Conservation (phyloP, 2,797 vertebrate species). For the Valencia hispanica region DNA sequence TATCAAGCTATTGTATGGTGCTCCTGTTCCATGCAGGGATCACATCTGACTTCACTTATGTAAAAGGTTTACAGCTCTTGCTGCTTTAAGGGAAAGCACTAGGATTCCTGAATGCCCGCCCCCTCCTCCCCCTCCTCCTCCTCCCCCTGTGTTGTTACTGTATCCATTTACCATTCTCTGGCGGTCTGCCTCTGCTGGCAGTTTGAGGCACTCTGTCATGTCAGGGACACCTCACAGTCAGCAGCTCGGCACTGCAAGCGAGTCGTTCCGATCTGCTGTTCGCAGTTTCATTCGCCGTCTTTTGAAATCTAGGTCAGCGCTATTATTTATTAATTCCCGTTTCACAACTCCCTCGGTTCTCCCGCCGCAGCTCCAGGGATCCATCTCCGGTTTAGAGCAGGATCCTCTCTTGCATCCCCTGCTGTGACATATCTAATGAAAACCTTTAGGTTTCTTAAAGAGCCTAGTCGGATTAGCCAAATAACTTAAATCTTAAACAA, state of each 20-base stretch:
- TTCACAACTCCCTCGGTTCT: constrained; percentile 61
- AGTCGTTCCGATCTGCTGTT: constrained; percentile 63
- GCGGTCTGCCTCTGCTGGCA: constrained; percentile 61
- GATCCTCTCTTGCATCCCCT: constrained; percentile 36
- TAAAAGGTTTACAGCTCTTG: constrained; percentile 57
- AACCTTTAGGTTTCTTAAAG: constrained; percentile 43
- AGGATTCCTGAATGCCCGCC: constrained; percentile 62
- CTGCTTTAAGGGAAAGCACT: constrained; percentile 49
- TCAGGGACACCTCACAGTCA: constrained; percentile 61
- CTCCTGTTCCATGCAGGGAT: constrained; percentile 53
- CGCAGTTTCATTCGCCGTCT: constrained; percentile 60
- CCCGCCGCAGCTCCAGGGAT: constrained; percentile 43
- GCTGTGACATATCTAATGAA: constrained; percentile 57
- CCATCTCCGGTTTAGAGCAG: constrained; percentile 31
- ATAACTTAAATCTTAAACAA: neutral
- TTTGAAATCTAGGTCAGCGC: constrained; percentile 79
- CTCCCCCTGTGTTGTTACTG: constrained; percentile 49
- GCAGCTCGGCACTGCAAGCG: constrained; percentile 45
- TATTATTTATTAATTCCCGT: constrained; percentile 81
- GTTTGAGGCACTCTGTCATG: constrained; percentile 56
- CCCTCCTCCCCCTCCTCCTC: constrained; percentile 35
- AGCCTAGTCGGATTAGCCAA: constrained; percentile 25
- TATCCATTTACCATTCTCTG: constrained; percentile 65
- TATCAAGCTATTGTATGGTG: constrained; percentile 13
- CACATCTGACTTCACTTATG: constrained; percentile 65